Percentiles rank a stretch among this genome's conserved stretches.
phyloP scores from a whole-genome alignment of 2,888 invertebrate species.

The Cephus spinipes region DNA sequence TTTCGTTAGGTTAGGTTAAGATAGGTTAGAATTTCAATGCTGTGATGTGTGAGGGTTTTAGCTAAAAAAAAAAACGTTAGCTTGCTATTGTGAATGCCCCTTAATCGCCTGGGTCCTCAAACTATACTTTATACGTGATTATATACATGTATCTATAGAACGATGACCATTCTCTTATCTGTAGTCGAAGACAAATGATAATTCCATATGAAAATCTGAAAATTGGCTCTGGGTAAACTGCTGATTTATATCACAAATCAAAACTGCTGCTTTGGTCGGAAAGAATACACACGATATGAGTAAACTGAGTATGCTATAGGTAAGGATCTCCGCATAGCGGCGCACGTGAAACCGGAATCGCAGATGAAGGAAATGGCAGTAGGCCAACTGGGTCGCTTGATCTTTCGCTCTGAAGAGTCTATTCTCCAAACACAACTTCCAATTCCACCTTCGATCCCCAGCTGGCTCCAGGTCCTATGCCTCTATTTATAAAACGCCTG shows the following conservation, averaged over 20 bases:
- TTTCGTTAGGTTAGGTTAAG: too few species aligned
- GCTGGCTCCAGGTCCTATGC: background rate
- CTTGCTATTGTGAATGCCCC: too few species aligned
- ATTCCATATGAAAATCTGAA: background rate
- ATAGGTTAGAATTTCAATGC: too few species aligned
- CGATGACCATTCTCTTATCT: background rate
- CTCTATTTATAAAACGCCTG: constrained; percentile 24
- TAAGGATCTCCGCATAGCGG: background rate
- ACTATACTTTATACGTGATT: too few species aligned
- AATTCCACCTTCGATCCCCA: background rate
- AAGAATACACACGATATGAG: background rate
- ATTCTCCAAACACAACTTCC: constrained; percentile 35
- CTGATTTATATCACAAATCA: background rate
- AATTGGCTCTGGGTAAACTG: background rate
- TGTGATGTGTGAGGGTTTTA: too few species aligned
- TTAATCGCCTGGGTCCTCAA: too few species aligned
- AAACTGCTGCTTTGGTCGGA: background rate
- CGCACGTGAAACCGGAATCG: constrained; percentile 19
- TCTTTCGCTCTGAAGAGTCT: constrained; percentile 35
- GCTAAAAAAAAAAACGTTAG: too few species aligned
- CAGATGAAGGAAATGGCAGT: constrained; percentile 40
- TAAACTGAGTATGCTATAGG: background rate
- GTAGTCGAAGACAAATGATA: background rate
- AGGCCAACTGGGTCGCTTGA: constrained; percentile 51
- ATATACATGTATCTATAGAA: background rate